Percentiles rank a stretch among this genome's conserved stretches.
Evolutionary conservation across 2,888 invertebrate genomes (phyloP).

Genomic region (Agrotis clavis): DNA sequence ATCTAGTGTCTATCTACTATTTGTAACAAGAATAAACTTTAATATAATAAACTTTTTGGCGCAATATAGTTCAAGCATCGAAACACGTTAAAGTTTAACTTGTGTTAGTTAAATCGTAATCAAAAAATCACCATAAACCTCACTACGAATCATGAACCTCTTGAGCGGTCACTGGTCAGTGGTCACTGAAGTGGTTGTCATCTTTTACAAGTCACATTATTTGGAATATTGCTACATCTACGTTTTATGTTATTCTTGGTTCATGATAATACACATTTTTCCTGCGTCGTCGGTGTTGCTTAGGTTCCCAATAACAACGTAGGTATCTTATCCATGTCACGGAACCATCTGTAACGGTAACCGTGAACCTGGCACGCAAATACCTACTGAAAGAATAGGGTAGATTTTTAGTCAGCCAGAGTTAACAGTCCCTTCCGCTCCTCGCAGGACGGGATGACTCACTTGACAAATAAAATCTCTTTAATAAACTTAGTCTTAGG

Average conservation of each 20-base stretch:
- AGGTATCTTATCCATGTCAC: not conserved
- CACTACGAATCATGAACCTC: too few species aligned
- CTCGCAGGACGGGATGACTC: too few species aligned
- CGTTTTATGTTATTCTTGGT: not conserved
- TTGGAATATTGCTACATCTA: not conserved
- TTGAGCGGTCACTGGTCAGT: not conserved
- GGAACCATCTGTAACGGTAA: too few species aligned
- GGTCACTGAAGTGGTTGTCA: not conserved
- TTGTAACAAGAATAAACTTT: not conserved
- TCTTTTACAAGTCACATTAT: not conserved
- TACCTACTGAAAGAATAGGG: too few species aligned
- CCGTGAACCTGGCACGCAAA: too few species aligned
- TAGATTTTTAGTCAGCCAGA: too few species aligned
- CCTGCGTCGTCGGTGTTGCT: too few species aligned
- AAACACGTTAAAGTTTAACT: not conserved
- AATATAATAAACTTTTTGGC: not conserved
- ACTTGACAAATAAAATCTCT: too few species aligned
- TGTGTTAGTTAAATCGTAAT: too few species aligned
- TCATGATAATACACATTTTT: too few species aligned
- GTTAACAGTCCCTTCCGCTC: too few species aligned
- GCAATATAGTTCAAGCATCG: not conserved
- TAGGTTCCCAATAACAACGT: too few species aligned
- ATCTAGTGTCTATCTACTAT: not conserved
- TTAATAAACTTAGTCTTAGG: not conserved
- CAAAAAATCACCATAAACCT: not conserved